Evolutionary conservation across 2,113 vertebrate genomes (phyloP).

Genomic region (Otolemur garnettii): DNA sequence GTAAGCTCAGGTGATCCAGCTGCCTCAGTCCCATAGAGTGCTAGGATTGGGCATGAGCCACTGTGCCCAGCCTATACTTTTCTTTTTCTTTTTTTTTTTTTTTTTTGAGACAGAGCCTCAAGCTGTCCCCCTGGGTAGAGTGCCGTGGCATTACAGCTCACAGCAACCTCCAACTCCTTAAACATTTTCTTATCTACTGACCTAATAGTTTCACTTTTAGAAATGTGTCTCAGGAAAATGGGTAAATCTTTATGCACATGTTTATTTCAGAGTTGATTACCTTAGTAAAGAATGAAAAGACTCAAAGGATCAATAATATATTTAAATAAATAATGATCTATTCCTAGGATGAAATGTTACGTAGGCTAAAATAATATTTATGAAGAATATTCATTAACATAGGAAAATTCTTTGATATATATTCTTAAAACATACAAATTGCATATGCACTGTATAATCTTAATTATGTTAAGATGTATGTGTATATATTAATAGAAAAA

Average conservation of each 20-base stretch:
- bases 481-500: neutral
- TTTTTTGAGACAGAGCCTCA: too few relatives aligned
- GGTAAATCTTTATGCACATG: conserved; percentile 21
- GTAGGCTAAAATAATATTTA: conserved; percentile 15
- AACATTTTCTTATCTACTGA: conserved; percentile 16
- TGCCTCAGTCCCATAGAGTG: too few relatives aligned
- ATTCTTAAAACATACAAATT: conserved; percentile 47
- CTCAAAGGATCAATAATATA: conserved; percentile 48
- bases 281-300: conserved; percentile 58
- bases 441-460: neutral
- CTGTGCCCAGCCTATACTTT: too few relatives aligned
- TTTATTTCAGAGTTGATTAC: conserved; percentile 52
- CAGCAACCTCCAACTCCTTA: too few relatives aligned
- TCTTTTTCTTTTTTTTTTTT: too few relatives aligned
- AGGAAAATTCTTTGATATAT: conserved; percentile 44
- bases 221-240: conserved; percentile 48
- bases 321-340: conserved; percentile 44
- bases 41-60: too few relatives aligned
- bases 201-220: conserved; percentile 13
- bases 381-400: conserved; percentile 52
- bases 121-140: too few relatives aligned
- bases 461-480: neutral
- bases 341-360: conserved; percentile 52
- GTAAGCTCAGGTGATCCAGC: too few relatives aligned
- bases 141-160: too few relatives aligned